Evolutionary conservation across 2,113 vertebrate genomes (phyloP), one percentile per base, ranked within the genome.

Genomic region (Motacilla alba): DNA sequence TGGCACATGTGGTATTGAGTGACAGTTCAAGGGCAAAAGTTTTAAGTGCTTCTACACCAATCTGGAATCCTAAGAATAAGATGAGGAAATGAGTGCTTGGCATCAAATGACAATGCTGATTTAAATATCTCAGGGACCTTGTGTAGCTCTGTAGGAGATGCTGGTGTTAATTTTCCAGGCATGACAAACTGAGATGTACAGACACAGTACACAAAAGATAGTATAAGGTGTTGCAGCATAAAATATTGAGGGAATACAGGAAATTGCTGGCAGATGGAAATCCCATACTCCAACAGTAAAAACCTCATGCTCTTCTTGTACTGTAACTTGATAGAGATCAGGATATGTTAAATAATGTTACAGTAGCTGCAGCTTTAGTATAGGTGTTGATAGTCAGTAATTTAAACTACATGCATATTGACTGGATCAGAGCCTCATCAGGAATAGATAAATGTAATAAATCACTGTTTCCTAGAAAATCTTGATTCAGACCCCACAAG

Each of bases 21-120:
- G 82, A 83, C 67, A 84, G 41, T 35, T 67, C 58, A 90, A 96
- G 85, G 82, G 28, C 85, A 90, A 92, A 91, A 85, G 27, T 73
- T 85, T 4, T 39, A 72, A 72, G 16, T 52, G 11, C 7, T 83
- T 85, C 28, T 64, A 58, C 53, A 58, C 5, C 16, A 58, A 4
- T 58, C 9, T 49, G 37, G n/a, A 88, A 83, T 76, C 14, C 50
- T 50, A 62, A 66, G 72, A 90, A 76, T 37, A 77, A 83, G 43
- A 74, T 30, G 46, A 49, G 28, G 11, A 75, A 95, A 66, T 2
- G 4, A 83, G 16, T 41, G 10, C 17, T 75, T 67, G 55, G 5
- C 27, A 76, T 55, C n/a, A 88, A 86, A 83, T 39, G 37, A 28
- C 17, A 68, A 6, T 24, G 37, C 15, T 31, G 15, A 72, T 69